phyloP scores from a whole-genome alignment of 2,113 vertebrate genomes.

The Aptenodytes patagonicus region DNA sequence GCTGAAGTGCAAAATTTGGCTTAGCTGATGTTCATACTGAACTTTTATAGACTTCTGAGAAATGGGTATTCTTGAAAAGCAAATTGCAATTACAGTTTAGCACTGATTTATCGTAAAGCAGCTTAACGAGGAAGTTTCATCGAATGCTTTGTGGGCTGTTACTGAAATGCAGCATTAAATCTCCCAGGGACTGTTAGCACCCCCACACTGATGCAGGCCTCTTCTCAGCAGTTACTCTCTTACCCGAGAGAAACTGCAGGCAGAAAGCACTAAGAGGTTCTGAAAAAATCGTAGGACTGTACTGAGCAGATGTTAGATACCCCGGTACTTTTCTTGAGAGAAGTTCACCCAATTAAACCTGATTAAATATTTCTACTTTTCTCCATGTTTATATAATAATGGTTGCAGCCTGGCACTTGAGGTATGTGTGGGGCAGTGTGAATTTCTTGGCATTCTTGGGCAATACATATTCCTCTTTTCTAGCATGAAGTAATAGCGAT shows the following conservation, averaged over 20 bases:
- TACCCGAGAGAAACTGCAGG: neutral
- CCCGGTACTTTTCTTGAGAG: neutral
- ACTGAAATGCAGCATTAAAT: neutral
- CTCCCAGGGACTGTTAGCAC: neutral
- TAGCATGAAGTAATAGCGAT: neutral
- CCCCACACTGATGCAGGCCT: neutral
- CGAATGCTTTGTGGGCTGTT: neutral
- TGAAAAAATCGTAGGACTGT: neutral
- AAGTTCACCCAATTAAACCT: neutral
- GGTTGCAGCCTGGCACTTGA: neutral
- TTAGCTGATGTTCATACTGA: neutral
- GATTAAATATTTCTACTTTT: neutral
- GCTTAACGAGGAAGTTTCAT: neutral
- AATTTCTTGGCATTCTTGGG: neutral
- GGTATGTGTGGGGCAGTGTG: neutral
- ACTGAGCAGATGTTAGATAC: neutral
- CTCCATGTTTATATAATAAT: neutral
- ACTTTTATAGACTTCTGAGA: constrained; percentile 43
- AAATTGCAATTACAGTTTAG: constrained; percentile 39
- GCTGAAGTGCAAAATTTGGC: neutral
- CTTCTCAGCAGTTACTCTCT: neutral
- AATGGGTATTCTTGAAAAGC: constrained; percentile 33
- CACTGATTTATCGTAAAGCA: neutral
- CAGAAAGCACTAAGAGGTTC: neutral
- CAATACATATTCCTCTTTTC: neutral